Base-by-base conservation (phyloP, 2,113 vertebrate genomes). In the Cynopterus brachyotis region DNA sequence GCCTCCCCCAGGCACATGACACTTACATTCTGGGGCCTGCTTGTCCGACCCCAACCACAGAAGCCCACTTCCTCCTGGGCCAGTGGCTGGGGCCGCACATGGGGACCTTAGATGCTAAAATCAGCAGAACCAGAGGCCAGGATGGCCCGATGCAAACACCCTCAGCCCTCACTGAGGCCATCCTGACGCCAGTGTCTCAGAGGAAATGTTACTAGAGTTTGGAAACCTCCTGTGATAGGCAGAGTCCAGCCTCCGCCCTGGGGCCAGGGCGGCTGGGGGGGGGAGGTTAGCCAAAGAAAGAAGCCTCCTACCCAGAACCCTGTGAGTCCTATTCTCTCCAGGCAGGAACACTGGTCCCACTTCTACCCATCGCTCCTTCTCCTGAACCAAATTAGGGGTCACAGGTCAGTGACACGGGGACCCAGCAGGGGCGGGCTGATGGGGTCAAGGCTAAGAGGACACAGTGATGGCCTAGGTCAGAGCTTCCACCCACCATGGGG, bases 131-230 rank as follows among this genome's bases (percentile, higher is more conserved):
- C 73, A 60, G 57, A 62, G 59, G 55, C 53, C 70, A 66, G 62
- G 35, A 35, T 89, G 45, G 64, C 59, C 47, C 55, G 45, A 66
- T 35, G 24, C 37, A 72, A 26, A 62, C 62, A 45, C 9, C 5
- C 84, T 35, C 8, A 3, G 85, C 72, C n/a, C n/a, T 94, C 17
- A 3, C 30, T 40, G 79, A 85, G 47, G 92, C 55, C 90, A 91
- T 53, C 42, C 42, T 9, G 92, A 91, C 50, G 85, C 94, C 96
- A 82, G 62, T 0, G 26, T 47, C 50, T 81, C 70, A 32, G 80
- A 66, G 53, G 81, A 88, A 91, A 81, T 69, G 69, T 94, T 81
- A 94, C 50, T 75, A 20, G 94, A 96, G 96, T 97, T 97, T 53
- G 62, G 35, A 62, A 76, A 62, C 19, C 22, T 78, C 75, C 59